These are phyloP conservation scores for Sciurus vulgaris DNA, from an alignment of 2,797 vertebrate genomes.

Conservation along the genomic window DNA sequence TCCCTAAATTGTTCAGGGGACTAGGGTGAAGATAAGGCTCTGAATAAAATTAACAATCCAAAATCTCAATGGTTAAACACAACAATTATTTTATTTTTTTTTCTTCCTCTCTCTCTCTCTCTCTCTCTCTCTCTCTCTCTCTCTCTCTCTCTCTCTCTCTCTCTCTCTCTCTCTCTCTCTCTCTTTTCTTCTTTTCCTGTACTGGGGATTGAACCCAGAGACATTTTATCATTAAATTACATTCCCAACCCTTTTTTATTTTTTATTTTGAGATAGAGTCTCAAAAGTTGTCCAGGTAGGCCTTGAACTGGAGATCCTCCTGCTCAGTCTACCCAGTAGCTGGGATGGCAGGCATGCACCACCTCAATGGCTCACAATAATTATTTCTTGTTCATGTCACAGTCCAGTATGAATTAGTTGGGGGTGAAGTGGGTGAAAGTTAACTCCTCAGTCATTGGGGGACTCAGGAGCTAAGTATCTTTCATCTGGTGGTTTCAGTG, in stretches of 20 bases:
- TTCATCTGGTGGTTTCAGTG: background rate
- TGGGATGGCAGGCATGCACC: background rate
- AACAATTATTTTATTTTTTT: background rate
- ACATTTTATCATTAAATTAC: no score
- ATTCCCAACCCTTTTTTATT: no score
- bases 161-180: no score
- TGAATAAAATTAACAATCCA: background rate
- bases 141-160: background rate
- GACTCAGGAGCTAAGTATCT: background rate
- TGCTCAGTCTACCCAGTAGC: background rate
- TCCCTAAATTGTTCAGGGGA: background rate
- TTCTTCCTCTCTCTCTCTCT: background rate
- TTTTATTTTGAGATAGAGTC: background rate
- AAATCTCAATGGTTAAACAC: background rate
- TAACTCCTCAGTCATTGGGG: background rate
- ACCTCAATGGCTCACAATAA: background rate
- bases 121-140: no score
- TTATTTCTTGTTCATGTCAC: conserved; percentile 46
- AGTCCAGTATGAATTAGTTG: background rate
- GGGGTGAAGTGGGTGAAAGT: background rate
- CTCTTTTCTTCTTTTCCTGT: no score
- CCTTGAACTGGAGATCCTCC: background rate
- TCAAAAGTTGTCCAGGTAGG: background rate
- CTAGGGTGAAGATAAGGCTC: background rate
- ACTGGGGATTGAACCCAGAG: no score